Conservation (phyloP, 2,888 invertebrate species). For the Patella pellucida region DNA sequence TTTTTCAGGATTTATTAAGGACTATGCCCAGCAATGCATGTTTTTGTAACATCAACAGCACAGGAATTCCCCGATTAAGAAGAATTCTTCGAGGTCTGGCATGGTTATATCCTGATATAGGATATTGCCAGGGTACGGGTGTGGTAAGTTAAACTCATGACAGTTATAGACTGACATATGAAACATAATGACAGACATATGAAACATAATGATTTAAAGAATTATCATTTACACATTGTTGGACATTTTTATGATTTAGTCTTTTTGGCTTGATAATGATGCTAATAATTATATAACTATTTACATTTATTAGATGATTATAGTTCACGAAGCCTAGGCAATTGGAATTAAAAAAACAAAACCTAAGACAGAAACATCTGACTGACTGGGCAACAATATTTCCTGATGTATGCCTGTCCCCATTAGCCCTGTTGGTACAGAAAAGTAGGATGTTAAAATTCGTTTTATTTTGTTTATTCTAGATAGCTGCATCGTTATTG, state of each 20-base stretch:
- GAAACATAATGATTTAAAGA: neutral
- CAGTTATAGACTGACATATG: neutral
- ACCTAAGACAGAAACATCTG: too few relatives aligned
- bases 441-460: neutral
- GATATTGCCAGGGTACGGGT: conserved; percentile 75
- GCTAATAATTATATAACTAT: too few relatives aligned
- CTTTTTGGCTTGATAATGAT: too few relatives aligned
- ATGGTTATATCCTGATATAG: conserved; percentile 86
- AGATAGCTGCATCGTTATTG: conserved; percentile 91
- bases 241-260: too few relatives aligned
- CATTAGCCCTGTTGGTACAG: neutral
- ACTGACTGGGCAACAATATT: too few relatives aligned
- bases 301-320: too few relatives aligned
- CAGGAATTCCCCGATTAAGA: conserved; percentile 89
- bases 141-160: conserved; percentile 73
- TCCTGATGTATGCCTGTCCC: neutral
- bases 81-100: conserved; percentile 91
- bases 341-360: too few relatives aligned
- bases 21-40: conserved; percentile 98
- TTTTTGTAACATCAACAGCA: conserved; percentile 91
- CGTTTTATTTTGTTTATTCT: conserved; percentile 21
- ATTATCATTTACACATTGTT: neutral
- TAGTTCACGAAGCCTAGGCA: too few relatives aligned
- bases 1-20: conserved; percentile 83
- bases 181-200: neutral